Evolutionary conservation across 2,888 invertebrate species (phyloP).

Genomic region (Catocala nupta): DNA sequence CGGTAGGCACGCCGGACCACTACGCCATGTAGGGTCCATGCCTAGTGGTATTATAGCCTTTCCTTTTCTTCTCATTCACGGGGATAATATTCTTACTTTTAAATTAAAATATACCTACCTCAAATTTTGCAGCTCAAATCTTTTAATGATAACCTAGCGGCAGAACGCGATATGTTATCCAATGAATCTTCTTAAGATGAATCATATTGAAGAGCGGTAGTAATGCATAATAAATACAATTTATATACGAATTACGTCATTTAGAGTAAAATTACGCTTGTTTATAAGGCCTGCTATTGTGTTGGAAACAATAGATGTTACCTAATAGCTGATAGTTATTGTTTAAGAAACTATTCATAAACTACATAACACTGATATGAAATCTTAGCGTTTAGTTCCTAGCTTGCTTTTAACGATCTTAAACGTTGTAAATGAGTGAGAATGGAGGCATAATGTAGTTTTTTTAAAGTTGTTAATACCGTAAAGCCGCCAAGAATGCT

Average conservation of each 20-base stretch:
- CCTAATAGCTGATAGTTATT: conserved; percentile 43
- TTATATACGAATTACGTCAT: conserved; percentile 9
- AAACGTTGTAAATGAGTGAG: conserved; percentile 18
- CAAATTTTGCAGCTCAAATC: no score
- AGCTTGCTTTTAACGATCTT: conserved; percentile 19
- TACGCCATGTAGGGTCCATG: no score
- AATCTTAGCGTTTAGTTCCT: conserved; percentile 29
- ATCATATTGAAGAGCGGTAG: background rate
- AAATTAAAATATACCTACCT: no score
- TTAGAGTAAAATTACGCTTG: conserved; percentile 26
- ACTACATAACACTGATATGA: conserved; percentile 24
- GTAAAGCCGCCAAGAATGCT: conserved; percentile 27
- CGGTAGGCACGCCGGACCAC: no score
- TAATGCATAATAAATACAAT: conserved; percentile 2
- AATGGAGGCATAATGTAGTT: conserved; percentile 28
- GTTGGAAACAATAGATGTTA: conserved; percentile 53
- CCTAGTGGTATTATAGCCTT: no score
- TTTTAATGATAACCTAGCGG: no score
- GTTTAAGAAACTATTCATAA: conserved; percentile 35
- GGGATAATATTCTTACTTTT: no score
- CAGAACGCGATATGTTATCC: no score
- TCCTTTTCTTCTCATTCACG: no score
- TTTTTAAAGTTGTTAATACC: background rate
- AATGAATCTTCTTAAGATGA: background rate
- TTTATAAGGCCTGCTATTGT: conserved; percentile 49